Conservation (phyloP, 2,113 vertebrate genomes). For the Solea solea region DNA sequence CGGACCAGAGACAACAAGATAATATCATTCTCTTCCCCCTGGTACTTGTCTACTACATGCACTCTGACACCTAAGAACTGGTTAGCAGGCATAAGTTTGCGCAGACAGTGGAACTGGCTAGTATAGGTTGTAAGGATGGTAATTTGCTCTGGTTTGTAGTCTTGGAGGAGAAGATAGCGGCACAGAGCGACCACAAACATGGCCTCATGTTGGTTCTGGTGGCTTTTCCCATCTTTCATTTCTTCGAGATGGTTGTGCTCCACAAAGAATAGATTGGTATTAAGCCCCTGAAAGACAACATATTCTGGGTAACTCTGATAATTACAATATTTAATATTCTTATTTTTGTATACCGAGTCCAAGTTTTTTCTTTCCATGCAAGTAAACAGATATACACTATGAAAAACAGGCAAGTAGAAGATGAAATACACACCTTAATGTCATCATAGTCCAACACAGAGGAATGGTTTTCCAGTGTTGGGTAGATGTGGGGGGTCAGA, state of each 20-base stretch:
- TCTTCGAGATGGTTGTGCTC: slow-evolving; percentile 86
- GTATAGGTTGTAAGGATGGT: slow-evolving; percentile 96
- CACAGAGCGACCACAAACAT: slow-evolving; percentile 90
- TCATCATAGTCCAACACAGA: slow-evolving; percentile 91
- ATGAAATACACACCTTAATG: slow-evolving; percentile 84
- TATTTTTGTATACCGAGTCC: neutral
- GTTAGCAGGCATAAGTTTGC: slow-evolving; percentile 85
- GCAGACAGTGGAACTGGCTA: slow-evolving; percentile 90
- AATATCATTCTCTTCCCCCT: slow-evolving; percentile 97
- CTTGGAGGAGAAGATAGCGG: slow-evolving; percentile 88
- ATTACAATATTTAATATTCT: neutral
- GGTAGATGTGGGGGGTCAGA: slow-evolving; percentile 91
- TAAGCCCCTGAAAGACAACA: slow-evolving; percentile 82
- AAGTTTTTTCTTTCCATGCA: slow-evolving; percentile 6
- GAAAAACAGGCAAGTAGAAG: slow-evolving; percentile 18
- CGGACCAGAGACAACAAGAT: slow-evolving; percentile 92
- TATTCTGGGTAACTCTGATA: slow-evolving; percentile 2
- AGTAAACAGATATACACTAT: slow-evolving; percentile 6
- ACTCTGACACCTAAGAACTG: slow-evolving; percentile 89
- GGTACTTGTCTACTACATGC: slow-evolving; percentile 96
- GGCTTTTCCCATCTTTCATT: slow-evolving; percentile 90
- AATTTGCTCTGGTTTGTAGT: slow-evolving; percentile 90
- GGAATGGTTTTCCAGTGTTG: slow-evolving; percentile 89
- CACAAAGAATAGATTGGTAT: slow-evolving; percentile 90
- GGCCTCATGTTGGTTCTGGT: slow-evolving; percentile 90